A percentile compares a stretch with the other conserved stretches of the same genome.
phyloP scores from a whole-genome alignment of 2,113 vertebrate genomes.

The Callipepla californica region DNA sequence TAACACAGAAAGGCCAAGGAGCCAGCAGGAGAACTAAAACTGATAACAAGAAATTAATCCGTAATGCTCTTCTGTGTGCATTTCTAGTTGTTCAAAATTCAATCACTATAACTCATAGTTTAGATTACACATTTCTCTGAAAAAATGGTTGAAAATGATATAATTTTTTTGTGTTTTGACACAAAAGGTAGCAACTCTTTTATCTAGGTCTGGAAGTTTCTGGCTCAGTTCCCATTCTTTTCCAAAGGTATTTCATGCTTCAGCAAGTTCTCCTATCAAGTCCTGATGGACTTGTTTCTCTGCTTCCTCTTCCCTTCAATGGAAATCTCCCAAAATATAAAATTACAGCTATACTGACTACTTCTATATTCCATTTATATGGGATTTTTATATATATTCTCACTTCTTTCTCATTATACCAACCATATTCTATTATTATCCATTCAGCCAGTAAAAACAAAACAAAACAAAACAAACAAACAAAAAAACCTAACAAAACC shows the following conservation, averaged over 20 bases:
- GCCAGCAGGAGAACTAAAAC: conserved; percentile 11
- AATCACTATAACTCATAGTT: accelerated
- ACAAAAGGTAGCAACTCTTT: not conserved
- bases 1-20: not conserved
- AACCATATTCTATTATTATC: not conserved
- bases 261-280: not conserved
- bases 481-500: no score
- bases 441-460: not conserved
- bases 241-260: not conserved
- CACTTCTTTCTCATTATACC: not conserved
- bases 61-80: not conserved
- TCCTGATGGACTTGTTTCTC: not conserved
- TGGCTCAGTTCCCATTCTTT: not conserved
- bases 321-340: not conserved
- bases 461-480: not conserved
- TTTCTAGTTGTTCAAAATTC: not conserved
- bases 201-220: not conserved
- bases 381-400: not conserved
- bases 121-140: not conserved
- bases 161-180: not conserved
- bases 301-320: not conserved
- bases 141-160: not conserved
- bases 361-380: not conserved
- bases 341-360: not conserved
- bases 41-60: not conserved